Conservation (phyloP, 1,140 invertebrate genomes). For the Drosophila serrata region DNA sequence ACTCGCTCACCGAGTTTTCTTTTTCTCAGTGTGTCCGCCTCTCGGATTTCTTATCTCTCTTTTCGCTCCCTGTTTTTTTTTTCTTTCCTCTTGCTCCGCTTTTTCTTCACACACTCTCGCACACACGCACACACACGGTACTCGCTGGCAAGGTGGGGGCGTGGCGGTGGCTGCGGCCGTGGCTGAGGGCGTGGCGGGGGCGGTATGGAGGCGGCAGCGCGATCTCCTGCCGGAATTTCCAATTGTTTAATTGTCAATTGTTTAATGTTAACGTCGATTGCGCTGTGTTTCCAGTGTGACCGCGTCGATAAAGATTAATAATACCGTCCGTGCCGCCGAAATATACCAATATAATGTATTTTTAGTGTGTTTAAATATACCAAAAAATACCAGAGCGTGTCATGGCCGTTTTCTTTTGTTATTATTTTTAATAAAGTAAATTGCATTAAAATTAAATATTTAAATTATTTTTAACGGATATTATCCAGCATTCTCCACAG, state of each 20-base stretch:
- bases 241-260: slow-evolving; percentile 40
- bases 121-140: slow-evolving; percentile 13
- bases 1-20: not conserved
- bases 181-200: slow-evolving; percentile 13
- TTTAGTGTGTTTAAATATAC: not conserved
- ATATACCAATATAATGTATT: not conserved
- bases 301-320: not conserved
- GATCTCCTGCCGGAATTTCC: slow-evolving; percentile 36
- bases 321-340: not conserved
- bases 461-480: no score
- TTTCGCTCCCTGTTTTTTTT: slow-evolving; percentile 47
- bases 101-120: slow-evolving; percentile 17
- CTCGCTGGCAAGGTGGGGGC: slow-evolving; percentile 16
- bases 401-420: no score
- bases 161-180: slow-evolving; percentile 18
- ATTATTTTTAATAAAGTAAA: no score
- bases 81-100: slow-evolving; percentile 20
- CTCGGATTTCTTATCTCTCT: slow-evolving; percentile 43
- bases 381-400: no score
- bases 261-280: slow-evolving; percentile 40
- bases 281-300: slow-evolving; percentile 22
- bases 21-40: slow-evolving; percentile 32
- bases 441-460: no score
- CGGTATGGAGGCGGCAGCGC: not conserved
- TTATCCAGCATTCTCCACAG: no score